Conservation (phyloP, 2,888 invertebrate genomes). For the Xylophagus ater region DNA sequence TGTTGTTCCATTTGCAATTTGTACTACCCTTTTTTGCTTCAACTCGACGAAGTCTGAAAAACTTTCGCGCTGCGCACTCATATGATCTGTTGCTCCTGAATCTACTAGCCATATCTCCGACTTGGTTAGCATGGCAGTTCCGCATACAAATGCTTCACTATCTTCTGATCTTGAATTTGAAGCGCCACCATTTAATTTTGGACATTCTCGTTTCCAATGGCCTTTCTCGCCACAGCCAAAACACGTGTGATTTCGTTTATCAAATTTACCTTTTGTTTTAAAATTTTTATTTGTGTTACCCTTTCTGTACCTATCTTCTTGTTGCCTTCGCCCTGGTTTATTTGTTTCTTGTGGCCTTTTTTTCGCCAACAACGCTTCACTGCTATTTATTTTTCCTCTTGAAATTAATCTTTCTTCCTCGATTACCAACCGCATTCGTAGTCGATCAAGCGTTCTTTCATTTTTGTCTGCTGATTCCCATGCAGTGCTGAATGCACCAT, state of each 20-base stretch:
- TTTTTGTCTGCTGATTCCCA: conserved; percentile 19
- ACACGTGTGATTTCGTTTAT: no score
- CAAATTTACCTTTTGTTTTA: background rate
- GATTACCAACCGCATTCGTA: conserved; percentile 16
- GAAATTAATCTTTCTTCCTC: conserved; percentile 17
- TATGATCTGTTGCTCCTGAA: conserved; percentile 9
- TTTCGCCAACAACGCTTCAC: conserved; percentile 6
- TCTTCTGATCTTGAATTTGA: no score
- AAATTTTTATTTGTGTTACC: background rate
- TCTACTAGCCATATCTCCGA: conserved; percentile 10
- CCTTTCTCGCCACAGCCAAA: conserved; percentile 5
- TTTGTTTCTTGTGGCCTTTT: conserved; percentile 14
- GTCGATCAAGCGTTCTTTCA: conserved; percentile 18
- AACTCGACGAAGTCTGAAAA: conserved; percentile 6
- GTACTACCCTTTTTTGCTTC: conserved; percentile 1
- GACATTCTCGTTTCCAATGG: conserved; percentile 15
- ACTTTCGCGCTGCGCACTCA: conserved; percentile 2
- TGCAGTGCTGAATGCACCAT: conserved; percentile 26
- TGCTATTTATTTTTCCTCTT: background rate
- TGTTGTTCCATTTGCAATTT: no score
- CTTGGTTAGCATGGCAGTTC: no score
- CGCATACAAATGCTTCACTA: no score
- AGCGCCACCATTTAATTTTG: no score
- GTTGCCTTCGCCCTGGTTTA: no score
- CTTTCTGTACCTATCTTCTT: no score